Conservation (phyloP, 2,888 invertebrate genomes). For the Seira sanloemensis region DNA sequence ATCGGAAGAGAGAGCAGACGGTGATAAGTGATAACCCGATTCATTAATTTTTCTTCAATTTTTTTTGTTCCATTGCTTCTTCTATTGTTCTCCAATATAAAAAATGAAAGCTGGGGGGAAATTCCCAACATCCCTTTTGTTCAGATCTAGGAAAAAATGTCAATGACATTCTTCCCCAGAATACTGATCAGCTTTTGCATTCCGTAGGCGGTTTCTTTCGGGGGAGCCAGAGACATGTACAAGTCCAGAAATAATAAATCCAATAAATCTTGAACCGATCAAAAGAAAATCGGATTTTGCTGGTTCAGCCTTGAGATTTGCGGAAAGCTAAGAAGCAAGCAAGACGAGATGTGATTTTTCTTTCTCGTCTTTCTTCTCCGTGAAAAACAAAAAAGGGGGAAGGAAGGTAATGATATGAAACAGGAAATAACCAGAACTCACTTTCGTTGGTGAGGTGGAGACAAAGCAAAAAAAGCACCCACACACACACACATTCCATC, state of each 20-base stretch:
- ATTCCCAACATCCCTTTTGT: slow-evolving; percentile 1
- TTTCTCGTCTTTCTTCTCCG: too few species aligned
- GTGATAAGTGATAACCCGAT: too few species aligned
- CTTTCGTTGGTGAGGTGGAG: neutral
- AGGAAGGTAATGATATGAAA: neutral
- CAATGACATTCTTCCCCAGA: slow-evolving; percentile 58
- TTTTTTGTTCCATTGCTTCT: neutral
- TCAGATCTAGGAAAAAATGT: slow-evolving; percentile 41
- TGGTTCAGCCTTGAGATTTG: slow-evolving; percentile 56
- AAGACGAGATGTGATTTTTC: too few species aligned
- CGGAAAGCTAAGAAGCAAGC: too few species aligned
- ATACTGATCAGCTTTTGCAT: slow-evolving; percentile 50
- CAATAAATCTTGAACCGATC: slow-evolving; percentile 53
- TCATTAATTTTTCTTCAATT: neutral
- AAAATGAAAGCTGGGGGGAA: slow-evolving; percentile 1
- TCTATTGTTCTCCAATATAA: too few species aligned
- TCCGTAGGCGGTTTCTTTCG: neutral
- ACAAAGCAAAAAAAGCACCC: neutral
- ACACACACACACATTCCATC: neutral
- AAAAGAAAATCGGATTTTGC: slow-evolving; percentile 57
- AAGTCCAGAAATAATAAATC: slow-evolving; percentile 60
- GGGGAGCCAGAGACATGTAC: slow-evolving; percentile 7
- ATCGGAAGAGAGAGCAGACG: too few species aligned
- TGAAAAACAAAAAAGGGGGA: neutral
- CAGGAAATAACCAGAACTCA: neutral